A percentile compares a stretch with the other conserved stretches of the same genome.
Conservation (phyloP, 2,797 vertebrate species). For the Hyperoplus immaculatus region DNA sequence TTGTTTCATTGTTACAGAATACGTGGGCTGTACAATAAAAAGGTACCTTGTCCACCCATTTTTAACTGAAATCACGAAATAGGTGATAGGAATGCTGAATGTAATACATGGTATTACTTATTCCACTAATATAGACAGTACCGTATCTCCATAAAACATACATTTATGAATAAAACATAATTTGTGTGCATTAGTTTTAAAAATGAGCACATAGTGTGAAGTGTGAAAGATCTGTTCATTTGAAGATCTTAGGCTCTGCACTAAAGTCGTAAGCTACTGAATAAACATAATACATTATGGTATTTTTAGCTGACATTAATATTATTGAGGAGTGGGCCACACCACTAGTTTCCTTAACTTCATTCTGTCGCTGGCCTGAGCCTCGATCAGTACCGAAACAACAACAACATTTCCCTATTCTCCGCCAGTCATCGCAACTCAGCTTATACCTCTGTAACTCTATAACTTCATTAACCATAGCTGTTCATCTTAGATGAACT, state of each 20-base stretch:
- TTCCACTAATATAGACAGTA: not conserved
- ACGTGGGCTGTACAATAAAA: not conserved
- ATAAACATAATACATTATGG: not conserved
- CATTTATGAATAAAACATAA: not conserved
- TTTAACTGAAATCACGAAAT: not conserved
- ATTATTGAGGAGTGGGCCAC: not conserved
- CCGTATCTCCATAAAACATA: no score
- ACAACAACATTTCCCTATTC: no score
- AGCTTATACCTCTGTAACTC: no score
- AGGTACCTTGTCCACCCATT: not conserved
- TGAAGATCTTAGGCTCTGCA: no score
- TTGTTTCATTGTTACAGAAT: not conserved
- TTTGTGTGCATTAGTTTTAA: not conserved
- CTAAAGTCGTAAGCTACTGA: not conserved
- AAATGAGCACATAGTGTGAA: not conserved
- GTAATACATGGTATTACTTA: not conserved
- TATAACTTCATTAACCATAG: no score
- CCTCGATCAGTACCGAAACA: no score
- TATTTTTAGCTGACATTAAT: not conserved
- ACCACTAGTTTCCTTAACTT: no score
- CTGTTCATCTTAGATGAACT: no score
- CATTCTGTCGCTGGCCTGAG: no score
- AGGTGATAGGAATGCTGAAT: not conserved
- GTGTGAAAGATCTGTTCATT: not conserved
- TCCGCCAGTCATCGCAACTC: no score